A percentile compares a stretch with the other conserved stretches of the same genome.
Conservation (phyloP, 2,113 vertebrate species). For the Eira barbara region DNA sequence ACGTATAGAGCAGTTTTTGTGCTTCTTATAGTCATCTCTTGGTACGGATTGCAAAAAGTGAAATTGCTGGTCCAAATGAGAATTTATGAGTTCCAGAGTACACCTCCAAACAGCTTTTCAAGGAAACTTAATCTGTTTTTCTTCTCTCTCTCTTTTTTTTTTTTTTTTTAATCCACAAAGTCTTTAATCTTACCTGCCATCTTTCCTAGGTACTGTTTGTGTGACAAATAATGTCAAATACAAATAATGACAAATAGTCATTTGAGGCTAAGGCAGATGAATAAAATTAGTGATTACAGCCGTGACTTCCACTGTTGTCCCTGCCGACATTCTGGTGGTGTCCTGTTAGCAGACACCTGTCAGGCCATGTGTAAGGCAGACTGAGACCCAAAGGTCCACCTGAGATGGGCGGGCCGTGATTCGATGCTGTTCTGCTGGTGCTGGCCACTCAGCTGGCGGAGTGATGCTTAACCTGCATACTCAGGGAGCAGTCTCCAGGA, state of each 20-base stretch:
- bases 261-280: not conserved
- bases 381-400: not conserved
- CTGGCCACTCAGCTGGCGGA: not conserved
- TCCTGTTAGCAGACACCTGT: not conserved
- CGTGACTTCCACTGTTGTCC: not conserved
- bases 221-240: too few relatives aligned
- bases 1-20: not conserved
- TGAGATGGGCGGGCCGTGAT: not conserved
- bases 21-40: not conserved
- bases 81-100: not conserved
- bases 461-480: not conserved
- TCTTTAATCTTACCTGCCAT: rapidly evolving
- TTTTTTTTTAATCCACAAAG: too few relatives aligned
- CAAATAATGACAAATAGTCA: not conserved
- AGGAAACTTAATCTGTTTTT: not conserved
- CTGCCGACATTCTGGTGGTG: too few relatives aligned
- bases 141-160: too few relatives aligned
- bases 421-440: too few relatives aligned
- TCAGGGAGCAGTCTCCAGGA: not conserved
- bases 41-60: not conserved
- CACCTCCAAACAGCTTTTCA: not conserved
- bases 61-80: not conserved
- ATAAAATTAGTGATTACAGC: not conserved
- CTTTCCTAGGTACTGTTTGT: not conserved
- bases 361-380: not conserved